phyloP scores from a whole-genome alignment of 2,888 invertebrate genomes.

The Dorcus parallelipipedus region DNA sequence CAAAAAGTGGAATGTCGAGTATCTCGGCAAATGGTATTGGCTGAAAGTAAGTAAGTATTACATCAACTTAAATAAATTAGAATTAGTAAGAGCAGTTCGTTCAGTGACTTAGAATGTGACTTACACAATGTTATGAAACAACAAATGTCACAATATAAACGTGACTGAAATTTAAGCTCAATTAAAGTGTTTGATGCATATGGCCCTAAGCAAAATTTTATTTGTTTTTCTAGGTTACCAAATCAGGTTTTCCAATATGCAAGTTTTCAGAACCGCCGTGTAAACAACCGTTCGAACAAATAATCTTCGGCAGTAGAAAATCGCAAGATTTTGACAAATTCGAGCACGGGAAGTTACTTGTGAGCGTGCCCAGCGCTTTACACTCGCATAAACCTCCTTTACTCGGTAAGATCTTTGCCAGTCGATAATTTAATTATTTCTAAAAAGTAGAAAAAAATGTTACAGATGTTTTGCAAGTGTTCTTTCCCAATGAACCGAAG shows the following conservation, averaged over 20 bases:
- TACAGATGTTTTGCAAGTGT: constrained; percentile 63
- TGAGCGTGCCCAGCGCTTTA: constrained; percentile 86
- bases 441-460: constrained; percentile 13
- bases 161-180: no score
- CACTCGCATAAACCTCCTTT: constrained; percentile 96
- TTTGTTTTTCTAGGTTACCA: constrained; percentile 57
- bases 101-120: no score
- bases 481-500: constrained; percentile 56
- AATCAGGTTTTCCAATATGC: constrained; percentile 64
- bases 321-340: constrained; percentile 30
- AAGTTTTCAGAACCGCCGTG: constrained; percentile 61
- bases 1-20: constrained; percentile 71
- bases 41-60: constrained; percentile 60
- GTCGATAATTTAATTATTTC: neutral
- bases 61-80: neutral
- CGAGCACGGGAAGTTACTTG: constrained; percentile 58
- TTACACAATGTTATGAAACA: no score
- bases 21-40: constrained; percentile 82
- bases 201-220: no score
- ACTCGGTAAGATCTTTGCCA: constrained; percentile 50
- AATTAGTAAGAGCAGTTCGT: no score
- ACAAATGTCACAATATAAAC: no score
- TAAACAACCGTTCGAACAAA: constrained; percentile 87
- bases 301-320: constrained; percentile 59
- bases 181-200: no score